Evolutionary conservation across 1,140 invertebrate genomes (phyloP).

Genomic region (Hyles vespertilio): DNA sequence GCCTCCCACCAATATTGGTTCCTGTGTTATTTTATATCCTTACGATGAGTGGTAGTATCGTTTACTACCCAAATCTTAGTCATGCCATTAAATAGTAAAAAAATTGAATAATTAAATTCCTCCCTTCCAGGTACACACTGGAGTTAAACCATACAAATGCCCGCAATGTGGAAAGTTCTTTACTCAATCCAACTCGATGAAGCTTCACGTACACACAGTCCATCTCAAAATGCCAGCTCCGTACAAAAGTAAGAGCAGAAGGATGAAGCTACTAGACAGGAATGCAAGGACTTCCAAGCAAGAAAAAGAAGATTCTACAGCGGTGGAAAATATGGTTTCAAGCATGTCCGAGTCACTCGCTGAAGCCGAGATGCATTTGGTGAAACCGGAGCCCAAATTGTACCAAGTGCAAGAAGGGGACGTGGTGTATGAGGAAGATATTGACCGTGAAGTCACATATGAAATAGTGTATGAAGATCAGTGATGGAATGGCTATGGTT

Average conservation of each 20-base stretch:
- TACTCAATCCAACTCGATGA: conserved; percentile 83
- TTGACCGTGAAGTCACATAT: conserved; percentile 11
- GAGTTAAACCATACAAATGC: conserved; percentile 88
- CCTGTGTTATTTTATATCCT: too few relatives aligned
- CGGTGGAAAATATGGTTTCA: background rate
- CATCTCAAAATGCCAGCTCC: conserved; percentile 50
- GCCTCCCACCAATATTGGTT: too few relatives aligned
- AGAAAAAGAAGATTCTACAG: background rate
- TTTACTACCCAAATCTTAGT: too few relatives aligned
- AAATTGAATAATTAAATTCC: too few relatives aligned
- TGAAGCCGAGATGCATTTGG: conserved; percentile 2
- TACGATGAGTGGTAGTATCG: too few relatives aligned
- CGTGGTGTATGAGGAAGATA: conserved; percentile 12
- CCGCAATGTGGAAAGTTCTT: conserved; percentile 87
- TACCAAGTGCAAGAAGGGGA: conserved; percentile 1
- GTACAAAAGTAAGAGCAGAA: conserved; percentile 37
- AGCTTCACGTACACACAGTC: conserved; percentile 70
- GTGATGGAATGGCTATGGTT: too few relatives aligned
- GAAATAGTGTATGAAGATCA: conserved; percentile 17
- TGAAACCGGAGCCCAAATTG: background rate
- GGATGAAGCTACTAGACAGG: background rate
- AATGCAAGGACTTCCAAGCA: background rate
- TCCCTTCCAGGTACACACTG: conserved; percentile 58
- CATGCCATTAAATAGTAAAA: background rate
- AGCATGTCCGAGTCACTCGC: background rate